Base-by-base conservation (phyloP, 2,113 vertebrate species). In the Ciconia maguari region DNA sequence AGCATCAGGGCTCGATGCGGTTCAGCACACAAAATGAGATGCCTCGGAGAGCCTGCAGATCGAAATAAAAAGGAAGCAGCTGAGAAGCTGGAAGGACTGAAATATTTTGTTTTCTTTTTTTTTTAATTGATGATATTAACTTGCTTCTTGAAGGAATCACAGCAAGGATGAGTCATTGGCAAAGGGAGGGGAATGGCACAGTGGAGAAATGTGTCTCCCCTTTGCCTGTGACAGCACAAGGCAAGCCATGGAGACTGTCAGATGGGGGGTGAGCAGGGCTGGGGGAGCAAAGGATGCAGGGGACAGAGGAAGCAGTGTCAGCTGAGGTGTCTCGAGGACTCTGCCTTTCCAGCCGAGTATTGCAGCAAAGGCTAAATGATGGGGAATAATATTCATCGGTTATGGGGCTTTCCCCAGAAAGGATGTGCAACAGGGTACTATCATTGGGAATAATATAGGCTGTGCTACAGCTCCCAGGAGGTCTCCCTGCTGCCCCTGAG, bases 21-120 rank as follows among this genome's bases (percentile, higher is more conserved):
- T 78, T 94, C 49, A 93, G 90, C n/a, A 58, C 84, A 51, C 25
- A 83, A 55, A 96, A 74, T 66, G 55, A 95, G 65, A 81, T 62
- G 36, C 42, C 60, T 81, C 1, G 0, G 62, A 77, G 34, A 92
- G 22, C 30, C 16, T 19, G 15, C 15, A 78, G 55, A 51, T 42
- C 0, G 0, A 92, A 92, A 87, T 51, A 54, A 29, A 70, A 90
- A 87, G 54, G 49, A 72, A 88, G 57, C 34, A 85, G 66, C 17
- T 85, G 68, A 66, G 72, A 80, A 75, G n/a, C 42, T 62, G 70
- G n/a, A 77, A 92, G 36, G 41, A 83, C 26, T 30, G 54, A 83
- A 83, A 19, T 65, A 12, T 32, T 57, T 85, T 44, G 5, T 60
- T 95, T 78, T 41, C 68, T 48, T n/a, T 3, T 65, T 68, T 74